Evolutionary conservation across 92 coral and sea anemone species (phyloP), one percentile per base, ranked within the genome.

Genomic region (Heteractis magnifica): DNA sequence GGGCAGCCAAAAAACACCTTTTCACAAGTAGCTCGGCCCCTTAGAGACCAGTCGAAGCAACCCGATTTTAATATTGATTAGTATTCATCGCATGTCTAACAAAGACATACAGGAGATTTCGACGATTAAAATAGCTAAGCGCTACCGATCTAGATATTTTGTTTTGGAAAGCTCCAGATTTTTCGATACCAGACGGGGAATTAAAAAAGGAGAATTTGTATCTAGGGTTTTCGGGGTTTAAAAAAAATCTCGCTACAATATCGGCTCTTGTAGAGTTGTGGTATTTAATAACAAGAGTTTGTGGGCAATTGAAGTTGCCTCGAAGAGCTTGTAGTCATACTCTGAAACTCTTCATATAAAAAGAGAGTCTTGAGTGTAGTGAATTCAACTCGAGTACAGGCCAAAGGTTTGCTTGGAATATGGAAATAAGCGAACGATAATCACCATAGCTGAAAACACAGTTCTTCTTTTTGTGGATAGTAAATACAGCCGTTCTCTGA

Each of bases 291-390:
- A 68, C 26, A 68, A 76, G 23, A 55, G 48, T 64, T 76, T 76
- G 59, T 68, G 60, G 79, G 79, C 48, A 51, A 8, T 21, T 49
- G 16, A 68, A 68, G 77, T 75, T 81, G 73, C 52, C 58, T 80
- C 58, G 44, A 34, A 81, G 70, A 81, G 77, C 65, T 68, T 68
- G 48, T 70, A 50, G 73, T 65, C 70, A 81, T 81, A 13, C 83
- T 64, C 44, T 34, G 44, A 79, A 70, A 81, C 59, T 52, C 84
- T 51, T 64, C 51, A 20, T 19, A 51, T 68, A 9, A 70, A 68
- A 81, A 68, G 56, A 71, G 84, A 19, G 56, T 70, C 70, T 44
- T 68, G 50, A 70, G 58, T 20, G 49, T 23, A n/a, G 23, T 8
- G 74, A 64, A 79, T 60, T 79, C 41, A 60, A 41, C 11, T 16